Percentiles rank a stretch among this genome's conserved stretches.
phyloP scores from a whole-genome alignment of 2,888 invertebrate genomes.

The Steinernema hermaphroditum region DNA sequence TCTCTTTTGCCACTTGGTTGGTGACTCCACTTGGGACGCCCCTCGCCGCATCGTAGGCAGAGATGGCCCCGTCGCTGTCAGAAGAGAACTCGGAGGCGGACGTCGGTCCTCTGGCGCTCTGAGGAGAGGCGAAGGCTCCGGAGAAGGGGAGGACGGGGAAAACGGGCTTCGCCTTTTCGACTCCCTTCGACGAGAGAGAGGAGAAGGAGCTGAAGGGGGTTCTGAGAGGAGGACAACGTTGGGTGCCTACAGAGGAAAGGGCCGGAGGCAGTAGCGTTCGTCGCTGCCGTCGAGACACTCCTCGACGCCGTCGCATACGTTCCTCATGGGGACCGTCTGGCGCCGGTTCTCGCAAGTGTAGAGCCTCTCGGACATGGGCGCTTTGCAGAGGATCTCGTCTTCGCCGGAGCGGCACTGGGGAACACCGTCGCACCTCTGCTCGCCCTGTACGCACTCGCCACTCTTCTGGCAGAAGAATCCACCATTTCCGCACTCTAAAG shows the following conservation, averaged over 20 bases:
- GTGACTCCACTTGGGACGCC: no score
- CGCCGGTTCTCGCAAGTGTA: conserved; percentile 57
- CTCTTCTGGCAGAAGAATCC: conserved; percentile 62
- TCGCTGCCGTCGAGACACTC: conserved; percentile 64
- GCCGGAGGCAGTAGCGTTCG: conserved; percentile 58
- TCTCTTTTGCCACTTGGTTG: no score
- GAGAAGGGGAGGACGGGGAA: no score
- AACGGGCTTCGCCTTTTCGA: not conserved
- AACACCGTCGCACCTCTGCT: conserved; percentile 62
- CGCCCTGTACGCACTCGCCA: conserved; percentile 58
- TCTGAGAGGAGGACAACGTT: not conserved
- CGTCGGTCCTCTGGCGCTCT: no score
- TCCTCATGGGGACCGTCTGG: conserved; percentile 48
- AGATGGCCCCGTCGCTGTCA: no score
- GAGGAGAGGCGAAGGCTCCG: no score
- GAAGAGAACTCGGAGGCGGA: no score
- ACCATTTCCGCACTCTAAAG: conserved; percentile 61
- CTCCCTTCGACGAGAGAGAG: not conserved
- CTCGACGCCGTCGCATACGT: conserved; percentile 60
- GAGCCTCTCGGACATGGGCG: conserved; percentile 35
- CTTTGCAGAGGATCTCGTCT: conserved; percentile 62
- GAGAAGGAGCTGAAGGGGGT: not conserved
- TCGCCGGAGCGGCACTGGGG: conserved; percentile 64
- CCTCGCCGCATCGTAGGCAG: no score
- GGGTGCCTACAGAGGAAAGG: not conserved